Percentiles rank a stretch among this genome's conserved stretches.
These are phyloP conservation scores for Yponomeuta plumbellus DNA, from an alignment of 2,888 invertebrate genomes.

Conservation along the genomic window DNA sequence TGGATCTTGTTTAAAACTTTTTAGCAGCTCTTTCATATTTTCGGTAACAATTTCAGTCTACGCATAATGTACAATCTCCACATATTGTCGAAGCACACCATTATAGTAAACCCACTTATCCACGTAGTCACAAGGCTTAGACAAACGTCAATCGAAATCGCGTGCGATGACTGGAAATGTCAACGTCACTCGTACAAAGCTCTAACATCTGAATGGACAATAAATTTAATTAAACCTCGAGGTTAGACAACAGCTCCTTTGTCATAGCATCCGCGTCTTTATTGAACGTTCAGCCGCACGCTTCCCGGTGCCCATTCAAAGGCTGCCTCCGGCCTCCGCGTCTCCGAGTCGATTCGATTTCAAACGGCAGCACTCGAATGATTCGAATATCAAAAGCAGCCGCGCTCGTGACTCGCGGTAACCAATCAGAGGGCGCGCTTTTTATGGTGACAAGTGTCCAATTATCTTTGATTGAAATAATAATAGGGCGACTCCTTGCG, in stretches of 20 bases:
- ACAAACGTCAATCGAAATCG: not conserved
- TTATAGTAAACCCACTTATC: too few species aligned
- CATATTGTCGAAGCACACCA: too few species aligned
- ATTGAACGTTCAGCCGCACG: slow-evolving; percentile 44
- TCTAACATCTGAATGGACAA: slow-evolving; percentile 28
- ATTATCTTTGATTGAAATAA: slow-evolving; percentile 70
- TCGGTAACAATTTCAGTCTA: too few species aligned
- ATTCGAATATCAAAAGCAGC: slow-evolving; percentile 44
- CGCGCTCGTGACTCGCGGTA: slow-evolving; percentile 44
- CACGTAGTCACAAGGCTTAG: not conserved
- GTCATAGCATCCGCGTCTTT: slow-evolving; percentile 27
- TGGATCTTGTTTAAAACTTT: not conserved
- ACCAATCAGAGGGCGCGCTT: slow-evolving; percentile 45
- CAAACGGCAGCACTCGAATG: slow-evolving; percentile 31
- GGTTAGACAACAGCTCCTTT: slow-evolving; percentile 30
- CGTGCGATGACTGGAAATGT: not conserved
- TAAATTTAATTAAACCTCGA: slow-evolving; percentile 46
- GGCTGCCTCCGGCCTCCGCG: slow-evolving; percentile 22
- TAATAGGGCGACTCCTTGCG: slow-evolving; percentile 52
- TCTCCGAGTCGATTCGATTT: slow-evolving; percentile 43
- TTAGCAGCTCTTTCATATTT: too few species aligned
- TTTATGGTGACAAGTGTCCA: slow-evolving; percentile 66
- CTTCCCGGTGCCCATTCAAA: slow-evolving; percentile 17
- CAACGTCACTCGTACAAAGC: not conserved
- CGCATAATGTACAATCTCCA: too few species aligned